Percentiles rank a stretch among this genome's conserved stretches.
Evolutionary conservation across 2,113 vertebrate genomes (phyloP).

Genomic region (Pterocles burchelli): DNA sequence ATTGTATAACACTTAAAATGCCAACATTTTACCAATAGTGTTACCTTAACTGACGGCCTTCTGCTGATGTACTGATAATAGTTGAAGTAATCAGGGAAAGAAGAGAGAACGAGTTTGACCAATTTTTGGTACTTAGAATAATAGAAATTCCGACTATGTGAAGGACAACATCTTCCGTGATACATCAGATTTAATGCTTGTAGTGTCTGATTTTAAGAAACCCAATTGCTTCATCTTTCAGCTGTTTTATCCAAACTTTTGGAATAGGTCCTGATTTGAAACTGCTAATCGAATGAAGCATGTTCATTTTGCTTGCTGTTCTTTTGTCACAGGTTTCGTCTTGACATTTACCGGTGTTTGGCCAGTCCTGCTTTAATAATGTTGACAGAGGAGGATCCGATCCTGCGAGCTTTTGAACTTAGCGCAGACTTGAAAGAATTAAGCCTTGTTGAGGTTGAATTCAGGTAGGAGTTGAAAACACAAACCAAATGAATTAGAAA

Average conservation of each 20-base stretch:
- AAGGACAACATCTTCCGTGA: neutral
- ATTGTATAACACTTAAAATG: neutral
- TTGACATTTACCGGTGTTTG: constrained; percentile 98
- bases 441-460: constrained; percentile 98
- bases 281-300: neutral
- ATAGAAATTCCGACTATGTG: neutral
- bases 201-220: neutral
- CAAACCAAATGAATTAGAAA: neutral
- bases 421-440: constrained; percentile 96
- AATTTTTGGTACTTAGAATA: neutral
- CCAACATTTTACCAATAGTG: neutral
- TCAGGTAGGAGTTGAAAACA: constrained; percentile 82
- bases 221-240: neutral
- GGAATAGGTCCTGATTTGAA: neutral
- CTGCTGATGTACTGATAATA: neutral
- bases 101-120: neutral
- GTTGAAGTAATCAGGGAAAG: neutral
- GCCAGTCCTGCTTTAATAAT: constrained; percentile 97
- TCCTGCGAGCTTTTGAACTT: constrained; percentile 96
- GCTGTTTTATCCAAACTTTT: neutral
- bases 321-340: constrained; percentile 86
- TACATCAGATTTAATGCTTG: neutral
- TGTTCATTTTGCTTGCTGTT: neutral
- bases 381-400: constrained; percentile 98
- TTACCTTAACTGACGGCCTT: neutral